Conservation (phyloP, 2,113 vertebrate species). For the Chelonoidis abingdonii region DNA sequence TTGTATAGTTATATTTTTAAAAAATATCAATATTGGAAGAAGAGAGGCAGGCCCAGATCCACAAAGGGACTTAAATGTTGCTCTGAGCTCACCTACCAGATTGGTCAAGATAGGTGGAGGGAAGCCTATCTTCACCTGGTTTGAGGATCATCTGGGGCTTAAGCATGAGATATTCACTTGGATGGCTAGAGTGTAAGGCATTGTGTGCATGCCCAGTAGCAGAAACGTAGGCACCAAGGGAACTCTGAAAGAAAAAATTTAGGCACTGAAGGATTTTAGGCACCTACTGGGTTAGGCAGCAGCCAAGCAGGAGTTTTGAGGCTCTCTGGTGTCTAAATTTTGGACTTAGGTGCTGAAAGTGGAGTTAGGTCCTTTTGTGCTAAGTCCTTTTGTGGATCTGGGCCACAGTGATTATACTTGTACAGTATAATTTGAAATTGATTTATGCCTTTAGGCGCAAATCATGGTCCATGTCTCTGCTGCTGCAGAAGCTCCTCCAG, state of each 20-base stretch:
- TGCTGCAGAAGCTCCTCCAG: slow-evolving; percentile 15
- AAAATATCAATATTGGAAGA: background rate
- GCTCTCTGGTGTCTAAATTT: background rate
- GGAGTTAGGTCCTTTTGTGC: background rate
- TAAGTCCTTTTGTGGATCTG: background rate
- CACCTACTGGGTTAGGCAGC: background rate
- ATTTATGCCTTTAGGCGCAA: background rate
- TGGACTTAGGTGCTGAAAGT: background rate
- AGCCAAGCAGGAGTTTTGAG: background rate
- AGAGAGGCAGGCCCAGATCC: background rate
- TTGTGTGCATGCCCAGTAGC: background rate
- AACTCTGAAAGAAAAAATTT: background rate
- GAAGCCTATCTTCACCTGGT: background rate
- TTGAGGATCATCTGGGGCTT: background rate
- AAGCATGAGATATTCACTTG: background rate
- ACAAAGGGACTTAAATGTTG: background rate
- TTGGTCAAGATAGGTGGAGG: background rate
- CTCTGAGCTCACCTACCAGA: background rate
- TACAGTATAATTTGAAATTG: background rate
- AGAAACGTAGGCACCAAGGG: background rate
- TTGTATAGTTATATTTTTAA: background rate
- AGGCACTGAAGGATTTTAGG: background rate
- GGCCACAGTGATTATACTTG: background rate
- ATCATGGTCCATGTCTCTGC: background rate
- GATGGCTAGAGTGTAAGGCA: background rate